Conservation (phyloP, 2,113 vertebrate genomes). For the Danio rerio region DNA sequence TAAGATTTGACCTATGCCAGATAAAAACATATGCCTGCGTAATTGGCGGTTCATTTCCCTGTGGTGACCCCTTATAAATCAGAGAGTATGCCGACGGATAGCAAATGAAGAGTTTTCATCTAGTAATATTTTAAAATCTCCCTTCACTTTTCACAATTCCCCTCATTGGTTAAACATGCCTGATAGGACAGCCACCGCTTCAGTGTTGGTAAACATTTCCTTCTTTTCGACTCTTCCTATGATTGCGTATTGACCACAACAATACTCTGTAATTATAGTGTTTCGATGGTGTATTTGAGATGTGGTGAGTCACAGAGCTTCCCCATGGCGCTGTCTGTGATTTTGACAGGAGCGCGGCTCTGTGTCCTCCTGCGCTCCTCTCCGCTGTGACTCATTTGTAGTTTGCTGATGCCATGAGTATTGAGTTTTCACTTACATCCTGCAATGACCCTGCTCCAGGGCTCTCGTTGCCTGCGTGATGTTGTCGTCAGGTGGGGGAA, state of each 20-base stretch:
- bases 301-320: slow-evolving; percentile 29
- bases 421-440: slow-evolving; percentile 27
- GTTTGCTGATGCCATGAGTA: slow-evolving; percentile 13
- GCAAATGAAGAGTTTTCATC: too few relatives aligned
- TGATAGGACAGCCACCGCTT: background rate
- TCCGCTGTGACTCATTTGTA: slow-evolving; percentile 39
- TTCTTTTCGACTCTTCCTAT: slow-evolving; percentile 5
- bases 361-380: background rate
- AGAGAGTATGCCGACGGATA: too few relatives aligned
- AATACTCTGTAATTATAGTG: background rate
- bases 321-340: slow-evolving; percentile 28
- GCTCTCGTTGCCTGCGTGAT: background rate
- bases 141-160: slow-evolving; percentile 15
- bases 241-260: slow-evolving; percentile 22
- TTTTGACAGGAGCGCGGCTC: background rate
- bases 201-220: slow-evolving; percentile 39
- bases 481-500: background rate
- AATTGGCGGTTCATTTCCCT: too few relatives aligned
- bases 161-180: background rate
- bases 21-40: too few relatives aligned
- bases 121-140: background rate
- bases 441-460: background rate
- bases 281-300: slow-evolving; percentile 39
- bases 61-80: too few relatives aligned
- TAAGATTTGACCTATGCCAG: too few relatives aligned